Evolutionary conservation across 2,113 vertebrate genomes (phyloP).

Genomic region (Leiothrix lutea): DNA sequence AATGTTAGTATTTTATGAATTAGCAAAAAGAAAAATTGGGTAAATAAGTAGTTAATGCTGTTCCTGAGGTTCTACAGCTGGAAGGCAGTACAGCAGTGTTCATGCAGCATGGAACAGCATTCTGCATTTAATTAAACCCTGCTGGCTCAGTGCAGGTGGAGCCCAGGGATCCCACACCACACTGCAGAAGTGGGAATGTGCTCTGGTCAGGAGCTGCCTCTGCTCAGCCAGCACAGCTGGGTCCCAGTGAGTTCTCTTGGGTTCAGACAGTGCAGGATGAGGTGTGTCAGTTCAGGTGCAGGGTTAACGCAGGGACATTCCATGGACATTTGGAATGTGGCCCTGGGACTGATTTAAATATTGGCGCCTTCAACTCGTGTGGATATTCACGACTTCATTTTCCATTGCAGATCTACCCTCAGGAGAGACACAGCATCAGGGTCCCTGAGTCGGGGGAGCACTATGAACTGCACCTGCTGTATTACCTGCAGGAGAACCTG

Average conservation of each 20-base stretch:
- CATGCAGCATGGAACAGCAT: not conserved
- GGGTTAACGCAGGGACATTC: not conserved
- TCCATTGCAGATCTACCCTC: constrained; percentile 79
- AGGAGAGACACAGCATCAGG: constrained; percentile 85
- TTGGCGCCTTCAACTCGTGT: not conserved
- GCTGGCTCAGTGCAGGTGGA: not conserved
- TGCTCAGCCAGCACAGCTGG: not conserved
- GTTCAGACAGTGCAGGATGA: not conserved
- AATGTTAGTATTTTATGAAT: not conserved
- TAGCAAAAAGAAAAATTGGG: not conserved
- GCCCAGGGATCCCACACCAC: not conserved
- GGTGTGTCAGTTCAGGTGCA: not conserved
- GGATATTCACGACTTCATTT: not conserved
- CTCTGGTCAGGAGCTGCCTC: not conserved
- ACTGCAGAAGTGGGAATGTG: not conserved
- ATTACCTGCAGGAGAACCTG: constrained; percentile 85
- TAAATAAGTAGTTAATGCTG: not conserved
- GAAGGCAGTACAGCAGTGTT: not conserved
- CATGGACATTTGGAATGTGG: not conserved
- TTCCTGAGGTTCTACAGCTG: not conserved
- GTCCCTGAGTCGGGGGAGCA: constrained; percentile 84
- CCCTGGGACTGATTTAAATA: not conserved
- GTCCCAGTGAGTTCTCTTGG: not conserved
- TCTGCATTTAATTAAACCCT: not conserved
- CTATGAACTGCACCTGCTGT: constrained; percentile 82